Percentiles rank a stretch among this genome's conserved stretches.
Evolutionary conservation across 2,113 vertebrate genomes (phyloP).

Genomic region (Ornithorhynchus anatinus): DNA sequence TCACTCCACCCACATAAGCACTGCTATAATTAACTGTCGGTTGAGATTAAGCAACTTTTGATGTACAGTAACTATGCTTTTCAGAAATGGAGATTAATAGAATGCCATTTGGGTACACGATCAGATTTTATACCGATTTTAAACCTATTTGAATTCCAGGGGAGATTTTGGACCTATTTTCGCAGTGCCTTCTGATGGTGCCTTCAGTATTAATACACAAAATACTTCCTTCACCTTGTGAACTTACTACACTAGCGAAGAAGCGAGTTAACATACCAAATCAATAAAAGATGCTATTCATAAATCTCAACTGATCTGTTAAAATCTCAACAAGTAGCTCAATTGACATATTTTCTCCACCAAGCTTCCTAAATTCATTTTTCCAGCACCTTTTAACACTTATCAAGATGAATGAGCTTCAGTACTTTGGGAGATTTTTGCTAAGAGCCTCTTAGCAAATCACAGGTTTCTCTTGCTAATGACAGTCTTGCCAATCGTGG

Average conservation of each 20-base stretch:
- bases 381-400: slow-evolving; percentile 6
- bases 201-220: not conserved
- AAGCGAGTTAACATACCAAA: too few species aligned
- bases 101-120: slow-evolving; percentile 27
- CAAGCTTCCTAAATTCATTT: not conserved
- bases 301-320: slow-evolving; percentile 1
- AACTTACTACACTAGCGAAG: too few species aligned
- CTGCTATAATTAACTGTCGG: slow-evolving; percentile 47
- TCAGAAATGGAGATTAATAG: slow-evolving; percentile 36
- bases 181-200: slow-evolving; percentile 11
- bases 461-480: too few species aligned
- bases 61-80: slow-evolving; percentile 33
- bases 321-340: slow-evolving; percentile 6
- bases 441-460: too few species aligned
- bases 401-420: not conserved
- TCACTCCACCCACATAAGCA: slow-evolving; percentile 17
- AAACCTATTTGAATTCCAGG: slow-evolving; percentile 28
- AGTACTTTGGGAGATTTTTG: not conserved
- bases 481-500: too few species aligned
- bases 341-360: not conserved
- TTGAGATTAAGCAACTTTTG: slow-evolving; percentile 36
- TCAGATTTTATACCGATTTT: slow-evolving; percentile 44
- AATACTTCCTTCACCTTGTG: too few species aligned
- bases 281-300: too few species aligned
- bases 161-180: slow-evolving; percentile 15